Base-by-base conservation (phyloP, 35 echinoderm and acorn worm genomes). In the Apostichopus californicus region DNA sequence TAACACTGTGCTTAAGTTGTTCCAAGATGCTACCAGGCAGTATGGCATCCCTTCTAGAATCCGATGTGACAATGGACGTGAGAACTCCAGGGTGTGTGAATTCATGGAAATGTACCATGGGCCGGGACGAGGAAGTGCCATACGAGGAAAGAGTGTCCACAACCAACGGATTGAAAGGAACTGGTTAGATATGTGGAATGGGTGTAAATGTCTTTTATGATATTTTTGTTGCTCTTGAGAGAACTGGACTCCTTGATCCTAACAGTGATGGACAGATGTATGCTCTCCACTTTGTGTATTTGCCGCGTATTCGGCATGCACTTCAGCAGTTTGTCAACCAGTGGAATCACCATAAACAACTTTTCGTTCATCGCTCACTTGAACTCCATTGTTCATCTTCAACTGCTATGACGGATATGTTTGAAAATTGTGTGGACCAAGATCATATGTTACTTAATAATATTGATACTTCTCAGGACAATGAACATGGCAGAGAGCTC, bases 261-360 rank as follows among this genome's bases (percentile, higher is more conserved):
- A 80, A 80, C 78, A 80, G 78, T 80, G 78, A 80, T 18, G 78
- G 28, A 26, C 78, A 80, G 22, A 80, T 80, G 78, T 80, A 46
- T 80, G 78, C 78, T 25, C 28, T 80, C n/a, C 24, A 80, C 28
- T 80, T 23, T 53, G 78, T 53, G 24, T 80, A 46, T 26, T 24
- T 80, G 12, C 78, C 78, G 12, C 78, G 53, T 12, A 80, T 80
- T 24, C 12, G 28, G 23, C 78, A 52, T 80, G 24, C 23, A 46
- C 17, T 80, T 20, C 17, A 80, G 53, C 18, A 80, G 53, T 80
- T 24, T 26, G 23, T 26, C 17, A 24, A 80, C 78, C 23, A 80
- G 10, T 80, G 26, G 78, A 80, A 80, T 11, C 78, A 79, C 52
- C 78, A 79, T 53, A 79, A 25, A 5, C 78, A 79, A 53, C 23